Evolutionary conservation across 1,140 invertebrate genomes (phyloP), one percentile per base, ranked within the genome.

Genomic region (Drosophila fuyamai): DNA sequence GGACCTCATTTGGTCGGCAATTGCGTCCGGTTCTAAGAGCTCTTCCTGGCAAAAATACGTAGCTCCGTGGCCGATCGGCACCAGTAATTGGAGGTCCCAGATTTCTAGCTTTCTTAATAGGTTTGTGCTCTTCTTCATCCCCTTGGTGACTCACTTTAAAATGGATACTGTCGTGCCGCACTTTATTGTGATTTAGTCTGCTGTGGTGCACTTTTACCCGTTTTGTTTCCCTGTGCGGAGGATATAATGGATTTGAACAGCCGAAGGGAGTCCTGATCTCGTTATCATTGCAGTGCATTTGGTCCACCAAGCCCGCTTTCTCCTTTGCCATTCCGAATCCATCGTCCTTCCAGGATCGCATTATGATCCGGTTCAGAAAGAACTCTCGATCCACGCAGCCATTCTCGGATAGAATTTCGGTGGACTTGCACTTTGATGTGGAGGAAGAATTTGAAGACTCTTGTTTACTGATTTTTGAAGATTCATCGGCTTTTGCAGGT

Each of bases 1-100:
- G 13, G 0, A 88, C 79, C 48, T 88, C 83, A 18, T 88, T 47
- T 1, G 63, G 56, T 12, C 72, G 60, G 36, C 83, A 88, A 10
- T 23, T 38, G 0, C 50, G 56, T 5, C 41, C 14, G 3, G 14
- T 43, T 0, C 5, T 1, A 0, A 77, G 53, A 8, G 1, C 40
- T 40, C 76, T 58, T 4, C 83, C 83, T 0, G 79, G 83, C 48
- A 88, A 0, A 13, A 60, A 61, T 0, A 63, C 57, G 40, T 59
- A 71, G 1, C 27, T 27, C 0, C 67, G 14, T 1, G 41, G 54
- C 2, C 76, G 51, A 51, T 74, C 58, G 9, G 80, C 18, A 3
- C 67, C 82, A 0, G 41, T 1, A 35, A 46, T 4, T 0, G 0
- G 36, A 13, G 41, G n/a, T 4, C 8, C 35, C 13, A 8, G 0